Percentiles rank a stretch among this genome's conserved stretches.
Conservation (phyloP, 2,797 vertebrate species). For the Argentina silus region DNA sequence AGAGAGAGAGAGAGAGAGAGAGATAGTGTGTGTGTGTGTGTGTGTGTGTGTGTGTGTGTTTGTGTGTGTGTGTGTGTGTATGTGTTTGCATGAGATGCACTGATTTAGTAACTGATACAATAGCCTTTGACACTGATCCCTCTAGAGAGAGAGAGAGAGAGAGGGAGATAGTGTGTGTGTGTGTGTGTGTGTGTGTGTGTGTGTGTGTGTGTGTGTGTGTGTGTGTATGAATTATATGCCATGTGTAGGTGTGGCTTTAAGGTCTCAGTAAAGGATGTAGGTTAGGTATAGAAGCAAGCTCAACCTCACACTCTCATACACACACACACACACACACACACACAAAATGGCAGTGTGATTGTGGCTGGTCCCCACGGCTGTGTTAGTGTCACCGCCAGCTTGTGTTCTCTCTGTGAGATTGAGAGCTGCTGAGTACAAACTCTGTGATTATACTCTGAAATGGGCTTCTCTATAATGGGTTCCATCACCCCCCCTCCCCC, state of each 20-base stretch:
- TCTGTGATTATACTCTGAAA: constrained; percentile 4
- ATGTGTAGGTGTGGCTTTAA: no score
- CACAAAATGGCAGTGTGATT: not conserved
- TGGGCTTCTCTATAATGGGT: constrained; percentile 8
- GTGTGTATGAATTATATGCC: no score
- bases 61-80: not conserved
- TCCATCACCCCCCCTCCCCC: not conserved
- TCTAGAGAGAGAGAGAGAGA: not conserved
- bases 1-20: not conserved
- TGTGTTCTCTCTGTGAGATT: not conserved
- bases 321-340: no score
- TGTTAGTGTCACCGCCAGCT: not conserved
- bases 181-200: no score
- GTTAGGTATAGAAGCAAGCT: no score
- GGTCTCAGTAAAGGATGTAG: no score
- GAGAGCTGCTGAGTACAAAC: not conserved
- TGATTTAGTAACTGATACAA: not conserved
- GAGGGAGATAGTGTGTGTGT: no score
- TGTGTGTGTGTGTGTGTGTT: not conserved
- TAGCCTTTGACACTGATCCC: not conserved
- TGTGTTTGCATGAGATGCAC: not conserved
- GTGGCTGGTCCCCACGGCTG: not conserved
- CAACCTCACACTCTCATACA: no score
- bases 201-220: no score
- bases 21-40: not conserved